Base-by-base conservation (phyloP, 2,113 vertebrate species). In the Marmota monax region DNA sequence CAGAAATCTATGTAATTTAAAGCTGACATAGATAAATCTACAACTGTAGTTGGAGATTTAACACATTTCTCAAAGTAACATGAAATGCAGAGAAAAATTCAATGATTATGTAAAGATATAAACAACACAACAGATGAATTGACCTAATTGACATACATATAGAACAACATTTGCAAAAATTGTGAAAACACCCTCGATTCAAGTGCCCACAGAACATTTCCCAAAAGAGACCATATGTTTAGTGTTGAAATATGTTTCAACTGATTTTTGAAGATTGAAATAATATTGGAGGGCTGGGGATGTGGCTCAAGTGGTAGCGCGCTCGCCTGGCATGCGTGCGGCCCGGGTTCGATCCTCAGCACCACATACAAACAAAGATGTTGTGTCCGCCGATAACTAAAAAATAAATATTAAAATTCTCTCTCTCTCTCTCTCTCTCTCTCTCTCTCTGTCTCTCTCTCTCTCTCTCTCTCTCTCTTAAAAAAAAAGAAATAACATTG, bases 191-290 rank as follows among this genome's bases (percentile, higher is more conserved):
- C 4, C 23, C 32, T 83, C 37, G 25, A 83, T 74, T 83, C 39
- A 83, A 76, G 23, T 85, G 32, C 51, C 84, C 61, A 58, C 79
- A 70, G 32, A 83, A 83, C 34, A 76, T 34, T 92, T 83, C 23
- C 77, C 70, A 56, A 58, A 72, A 69, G 25, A 58, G 22, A 77
- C 58, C 29, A 88, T 58, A 83, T 61, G 13, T 45, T 88, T 5
- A 58, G 48, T 76, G 53, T 80, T 65, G 37, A 82, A 83, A 76
- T 22, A 88, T 76, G 45, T 76, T 95, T 83, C 77, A 92, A 88
- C 18, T 88, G 72, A 69, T 37, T 32, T 76, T 88, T 83, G 87
- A 86, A 45, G 56, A 87, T 63, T 74, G 27, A 86, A 80, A 73
- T 63, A 61, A 61, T 51, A 84, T 13, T 39, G 10, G 29, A 73